Conservation (phyloP, 1,140 invertebrate genomes). For the Bombus confusus region DNA sequence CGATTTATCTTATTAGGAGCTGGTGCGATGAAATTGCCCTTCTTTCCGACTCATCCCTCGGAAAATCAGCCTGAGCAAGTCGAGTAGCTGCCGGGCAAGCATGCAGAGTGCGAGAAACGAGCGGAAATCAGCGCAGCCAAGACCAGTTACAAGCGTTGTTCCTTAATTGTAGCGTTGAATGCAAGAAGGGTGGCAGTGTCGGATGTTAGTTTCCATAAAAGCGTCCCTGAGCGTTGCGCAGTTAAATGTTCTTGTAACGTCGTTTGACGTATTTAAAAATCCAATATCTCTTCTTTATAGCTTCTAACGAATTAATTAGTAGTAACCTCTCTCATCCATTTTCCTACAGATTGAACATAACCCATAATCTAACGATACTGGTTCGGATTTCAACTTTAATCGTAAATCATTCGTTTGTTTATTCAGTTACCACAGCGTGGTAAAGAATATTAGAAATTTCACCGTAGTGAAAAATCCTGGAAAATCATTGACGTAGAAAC, state of each 20-base stretch:
- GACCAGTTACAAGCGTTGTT: not conserved
- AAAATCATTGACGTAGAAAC: too few species aligned
- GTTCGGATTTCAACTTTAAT: too few species aligned
- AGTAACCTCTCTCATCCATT: too few species aligned
- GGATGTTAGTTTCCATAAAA: not conserved
- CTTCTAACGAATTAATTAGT: too few species aligned
- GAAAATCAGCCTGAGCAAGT: not conserved
- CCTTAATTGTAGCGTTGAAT: not conserved
- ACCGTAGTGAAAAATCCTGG: too few species aligned
- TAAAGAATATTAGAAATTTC: too few species aligned
- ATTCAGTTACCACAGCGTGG: too few species aligned
- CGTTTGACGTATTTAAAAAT: too few species aligned
- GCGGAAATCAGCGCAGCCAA: not conserved
- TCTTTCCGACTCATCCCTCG: not conserved
- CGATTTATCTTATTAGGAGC: not conserved
- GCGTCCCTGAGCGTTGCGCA: not conserved
- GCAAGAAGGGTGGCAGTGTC: not conserved
- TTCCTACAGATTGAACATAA: too few species aligned
- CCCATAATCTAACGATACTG: too few species aligned
- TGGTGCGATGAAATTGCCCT: not conserved
- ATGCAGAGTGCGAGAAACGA: not conserved
- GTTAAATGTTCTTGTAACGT: not conserved
- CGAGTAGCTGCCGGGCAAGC: not conserved
- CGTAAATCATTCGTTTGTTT: too few species aligned
- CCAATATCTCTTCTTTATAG: not conserved